Percentiles rank a stretch among this genome's conserved stretches.
These are phyloP conservation scores for Gavia stellata DNA, from an alignment of 2,113 vertebrate species.

Conservation along the genomic window DNA sequence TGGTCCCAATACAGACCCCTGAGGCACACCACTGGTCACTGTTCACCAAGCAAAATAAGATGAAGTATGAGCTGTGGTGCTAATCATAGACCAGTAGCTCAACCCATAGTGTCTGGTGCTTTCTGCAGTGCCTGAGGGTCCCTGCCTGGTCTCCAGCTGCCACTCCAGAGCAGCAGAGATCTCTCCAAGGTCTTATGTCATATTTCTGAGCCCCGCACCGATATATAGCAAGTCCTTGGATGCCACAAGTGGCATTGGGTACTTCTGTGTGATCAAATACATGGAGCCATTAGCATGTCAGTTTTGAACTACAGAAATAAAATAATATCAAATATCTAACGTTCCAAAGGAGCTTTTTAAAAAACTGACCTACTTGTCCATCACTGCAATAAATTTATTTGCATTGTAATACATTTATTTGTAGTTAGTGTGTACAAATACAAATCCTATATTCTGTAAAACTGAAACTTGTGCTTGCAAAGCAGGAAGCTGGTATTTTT, in stretches of 20 bases:
- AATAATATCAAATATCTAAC: not conserved
- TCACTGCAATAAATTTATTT: not conserved
- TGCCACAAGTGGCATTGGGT: not conserved
- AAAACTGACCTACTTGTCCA: not conserved
- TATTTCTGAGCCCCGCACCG: not conserved
- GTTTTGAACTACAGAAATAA: not conserved
- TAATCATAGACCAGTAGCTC: not conserved
- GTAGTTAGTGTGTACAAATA: not conserved
- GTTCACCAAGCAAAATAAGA: not conserved
- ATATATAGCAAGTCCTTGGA: not conserved
- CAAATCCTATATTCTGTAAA: not conserved
- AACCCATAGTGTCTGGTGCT: not conserved
- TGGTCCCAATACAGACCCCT: not conserved
- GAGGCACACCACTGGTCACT: not conserved
- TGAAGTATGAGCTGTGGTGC: not conserved
- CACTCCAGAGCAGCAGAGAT: not conserved
- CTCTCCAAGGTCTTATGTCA: not conserved
- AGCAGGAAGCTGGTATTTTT: not conserved
- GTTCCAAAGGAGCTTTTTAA: not conserved
- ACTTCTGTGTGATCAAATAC: not conserved
- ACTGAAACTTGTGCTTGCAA: not conserved
- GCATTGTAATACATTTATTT: not conserved
- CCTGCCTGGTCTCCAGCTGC: not conserved
- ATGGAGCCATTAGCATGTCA: not conserved
- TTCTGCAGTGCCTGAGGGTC: not conserved